Evolutionary conservation across 2,113 vertebrate genomes (phyloP), one percentile per base, ranked within the genome.

Genomic region (Callipepla californica): DNA sequence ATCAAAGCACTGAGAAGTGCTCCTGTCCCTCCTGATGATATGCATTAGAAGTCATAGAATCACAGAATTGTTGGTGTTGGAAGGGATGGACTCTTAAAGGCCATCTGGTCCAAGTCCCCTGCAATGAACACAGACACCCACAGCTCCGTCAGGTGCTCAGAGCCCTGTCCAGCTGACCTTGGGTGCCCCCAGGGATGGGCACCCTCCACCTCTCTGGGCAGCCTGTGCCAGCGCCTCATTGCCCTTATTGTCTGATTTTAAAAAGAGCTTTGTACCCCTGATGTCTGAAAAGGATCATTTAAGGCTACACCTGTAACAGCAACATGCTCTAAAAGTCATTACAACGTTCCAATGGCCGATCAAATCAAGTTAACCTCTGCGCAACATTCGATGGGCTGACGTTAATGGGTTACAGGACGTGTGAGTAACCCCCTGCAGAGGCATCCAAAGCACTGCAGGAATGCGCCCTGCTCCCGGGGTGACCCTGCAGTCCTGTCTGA

Each of bases 361-460:
- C 86, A 78, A 74, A 34, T 10, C 44, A 30, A 23, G 30, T 47
- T 34, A 70, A 67, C 78, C 34, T 50, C 4, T 5, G 87, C 85
- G 30, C 34, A 81, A 30, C 66, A 84, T 36, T 68, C 78, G 72
- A 81, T 58, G 45, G 63, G 73, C 2, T 21, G 13, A 1, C 9
- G 69, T 95, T 94, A 94, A 95, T 92, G 89, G 69, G 25, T 95
- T 75, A 95, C 91, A 92, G 91, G 77, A 38, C 45, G 38, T 67
- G 53, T 44, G 67, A 75, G 32, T 44, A 67, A 11, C 63, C 25
- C 20, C 67, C 69, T 75, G 69, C 69, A 91, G 69, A 92, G 78
- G 94, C 78, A 93, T 81, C 69, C 87, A 28, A 93, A 92, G 89
- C 94, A 81, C 77, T 93, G 69, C 77, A 91, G 74, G 91, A 96